Conservation (phyloP, 2,888 invertebrate species). For the Sarcophaga caerulescens region DNA sequence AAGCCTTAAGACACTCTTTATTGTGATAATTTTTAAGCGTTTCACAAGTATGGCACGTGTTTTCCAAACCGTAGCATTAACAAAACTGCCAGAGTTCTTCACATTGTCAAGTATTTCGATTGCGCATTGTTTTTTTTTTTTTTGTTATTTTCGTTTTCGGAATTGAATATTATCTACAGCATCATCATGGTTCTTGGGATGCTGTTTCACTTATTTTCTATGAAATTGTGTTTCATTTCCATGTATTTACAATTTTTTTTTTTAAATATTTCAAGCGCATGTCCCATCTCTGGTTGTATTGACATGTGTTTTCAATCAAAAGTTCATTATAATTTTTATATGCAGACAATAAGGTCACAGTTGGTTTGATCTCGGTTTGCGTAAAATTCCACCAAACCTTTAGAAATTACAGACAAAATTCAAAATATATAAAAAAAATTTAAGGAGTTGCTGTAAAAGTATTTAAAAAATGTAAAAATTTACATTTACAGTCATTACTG, state of each 20-base stretch:
- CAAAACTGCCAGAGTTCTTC: conserved; percentile 45
- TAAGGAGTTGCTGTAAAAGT: neutral
- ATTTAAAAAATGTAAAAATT: neutral
- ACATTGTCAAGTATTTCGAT: conserved; percentile 34
- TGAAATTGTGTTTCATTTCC: conserved; percentile 18
- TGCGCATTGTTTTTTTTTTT: conserved; percentile 36
- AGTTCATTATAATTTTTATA: conserved; percentile 7
- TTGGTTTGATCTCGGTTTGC: neutral
- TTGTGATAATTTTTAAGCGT: conserved; percentile 29
- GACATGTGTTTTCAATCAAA: conserved; percentile 11
- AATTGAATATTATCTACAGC: conserved; percentile 45
- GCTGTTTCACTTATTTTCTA: conserved; percentile 28
- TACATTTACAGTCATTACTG: too few relatives aligned
- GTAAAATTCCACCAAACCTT: neutral
- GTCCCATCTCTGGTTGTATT: neutral
- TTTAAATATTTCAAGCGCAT: conserved; percentile 25
- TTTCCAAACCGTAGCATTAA: conserved; percentile 58
- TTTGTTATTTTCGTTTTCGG: conserved; percentile 44
- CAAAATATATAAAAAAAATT: neutral
- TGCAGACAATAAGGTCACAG: neutral
- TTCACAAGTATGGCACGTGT: conserved; percentile 53
- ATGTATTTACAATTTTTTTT: neutral
- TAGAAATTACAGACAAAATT: too few relatives aligned
- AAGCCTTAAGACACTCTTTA: neutral
- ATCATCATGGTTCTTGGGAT: conserved; percentile 26